Percentiles rank a stretch among this genome's conserved stretches.
phyloP scores from a whole-genome alignment of 2,797 vertebrate species.

The Xyrichtys novacula region DNA sequence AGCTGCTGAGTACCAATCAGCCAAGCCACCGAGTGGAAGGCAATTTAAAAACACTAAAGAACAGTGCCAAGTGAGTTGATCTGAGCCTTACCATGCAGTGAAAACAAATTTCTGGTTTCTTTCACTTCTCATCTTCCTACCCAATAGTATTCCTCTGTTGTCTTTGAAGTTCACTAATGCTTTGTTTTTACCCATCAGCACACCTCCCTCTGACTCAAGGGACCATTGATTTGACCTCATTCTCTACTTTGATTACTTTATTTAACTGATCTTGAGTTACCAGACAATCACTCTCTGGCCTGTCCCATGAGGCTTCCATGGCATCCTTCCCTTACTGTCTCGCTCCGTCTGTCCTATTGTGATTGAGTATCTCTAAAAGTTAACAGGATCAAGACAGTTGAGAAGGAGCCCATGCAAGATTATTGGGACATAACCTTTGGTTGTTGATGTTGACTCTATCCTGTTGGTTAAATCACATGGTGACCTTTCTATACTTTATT shows the following conservation, averaged over 20 bases:
- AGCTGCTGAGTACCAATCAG: neutral
- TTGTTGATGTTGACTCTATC: slow-evolving; percentile 71
- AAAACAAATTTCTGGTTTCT: slow-evolving; percentile 1
- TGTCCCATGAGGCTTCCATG: slow-evolving; percentile 69
- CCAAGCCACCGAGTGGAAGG: neutral
- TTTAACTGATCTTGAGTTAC: slow-evolving; percentile 50
- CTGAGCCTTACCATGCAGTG: neutral
- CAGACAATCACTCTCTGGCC: slow-evolving; percentile 53
- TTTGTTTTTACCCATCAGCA: slow-evolving; percentile 72
- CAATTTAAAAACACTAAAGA: neutral
- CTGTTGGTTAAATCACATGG: slow-evolving; percentile 81
- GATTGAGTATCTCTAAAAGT: slow-evolving; percentile 25
- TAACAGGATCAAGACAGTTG: slow-evolving; percentile 32
- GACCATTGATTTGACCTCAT: slow-evolving; percentile 70
- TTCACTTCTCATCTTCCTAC: slow-evolving; percentile 44
- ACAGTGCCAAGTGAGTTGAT: neutral
- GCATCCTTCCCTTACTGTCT: slow-evolving; percentile 39
- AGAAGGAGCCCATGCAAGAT: slow-evolving; percentile 63
- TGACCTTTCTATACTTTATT: slow-evolving; percentile 67
- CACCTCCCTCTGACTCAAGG: slow-evolving; percentile 56
- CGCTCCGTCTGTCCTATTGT: slow-evolving; percentile 17
- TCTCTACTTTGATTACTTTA: slow-evolving; percentile 49
- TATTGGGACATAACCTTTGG: slow-evolving; percentile 64
- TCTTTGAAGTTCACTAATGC: slow-evolving; percentile 69
- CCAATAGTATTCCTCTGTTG: slow-evolving; percentile 48